phyloP scores from a whole-genome alignment of 2,888 invertebrate genomes.

The Scaptomyza cyrtandrae region DNA sequence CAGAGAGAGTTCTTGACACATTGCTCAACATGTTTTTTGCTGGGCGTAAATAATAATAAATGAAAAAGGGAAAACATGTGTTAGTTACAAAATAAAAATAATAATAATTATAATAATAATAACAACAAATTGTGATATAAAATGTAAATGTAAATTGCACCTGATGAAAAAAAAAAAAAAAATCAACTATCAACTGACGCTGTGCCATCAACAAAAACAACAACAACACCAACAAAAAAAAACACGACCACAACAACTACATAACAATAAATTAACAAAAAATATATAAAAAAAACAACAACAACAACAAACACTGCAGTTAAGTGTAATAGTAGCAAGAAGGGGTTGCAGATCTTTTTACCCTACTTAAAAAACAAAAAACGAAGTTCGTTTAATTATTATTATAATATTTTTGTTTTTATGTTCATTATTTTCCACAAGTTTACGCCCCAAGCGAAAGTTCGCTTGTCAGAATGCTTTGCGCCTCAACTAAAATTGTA shows the following conservation, averaged over 20 bases:
- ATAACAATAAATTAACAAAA: constrained; percentile 8
- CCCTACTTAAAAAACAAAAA: constrained; percentile 5
- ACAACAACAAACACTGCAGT: constrained; percentile 15
- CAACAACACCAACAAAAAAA: constrained; percentile 26
- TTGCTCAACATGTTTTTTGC: constrained; percentile 65
- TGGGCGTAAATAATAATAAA: constrained; percentile 65
- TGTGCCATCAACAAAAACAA: constrained; percentile 72
- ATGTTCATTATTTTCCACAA: constrained; percentile 28
- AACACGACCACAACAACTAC: constrained; percentile 44
- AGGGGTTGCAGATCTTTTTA: constrained; percentile 29
- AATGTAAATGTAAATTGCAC: constrained; percentile 75
- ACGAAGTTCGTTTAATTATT: constrained; percentile 34
- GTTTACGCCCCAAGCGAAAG: constrained; percentile 64
- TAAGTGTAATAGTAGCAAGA: constrained; percentile 31
- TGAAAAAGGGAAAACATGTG: constrained; percentile 53
- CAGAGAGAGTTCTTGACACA: constrained; percentile 57
- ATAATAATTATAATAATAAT: constrained; percentile 60
- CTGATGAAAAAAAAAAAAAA: constrained; percentile 50
- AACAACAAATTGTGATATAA: constrained; percentile 75
- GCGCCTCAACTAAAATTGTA: constrained; percentile 40
- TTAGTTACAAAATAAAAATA: constrained; percentile 65
- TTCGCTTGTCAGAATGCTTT: constrained; percentile 67
- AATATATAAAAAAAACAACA: neutral
- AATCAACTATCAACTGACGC: constrained; percentile 76
- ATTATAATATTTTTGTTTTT: constrained; percentile 40